These are phyloP conservation scores for Hirundo rustica DNA, from an alignment of 2,797 vertebrate species.

Conservation along the genomic window DNA sequence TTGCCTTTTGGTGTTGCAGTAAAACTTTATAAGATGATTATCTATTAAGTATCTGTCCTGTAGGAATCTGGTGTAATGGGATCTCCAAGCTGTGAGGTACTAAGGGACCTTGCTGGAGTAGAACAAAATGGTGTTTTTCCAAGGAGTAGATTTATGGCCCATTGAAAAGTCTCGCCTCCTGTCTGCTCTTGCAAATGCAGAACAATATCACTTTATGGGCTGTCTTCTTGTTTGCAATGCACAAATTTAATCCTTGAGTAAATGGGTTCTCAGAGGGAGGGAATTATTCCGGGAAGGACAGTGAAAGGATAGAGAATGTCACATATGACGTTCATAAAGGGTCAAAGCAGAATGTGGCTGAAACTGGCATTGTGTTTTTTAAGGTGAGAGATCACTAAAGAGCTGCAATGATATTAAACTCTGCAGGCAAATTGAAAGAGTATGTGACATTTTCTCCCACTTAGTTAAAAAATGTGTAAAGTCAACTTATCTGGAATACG, in stretches of 20 bases:
- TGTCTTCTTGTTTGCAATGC: conserved; percentile 15
- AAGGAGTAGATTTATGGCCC: not conserved
- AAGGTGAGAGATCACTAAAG: not conserved
- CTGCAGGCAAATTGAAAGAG: not conserved
- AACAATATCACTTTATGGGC: not conserved
- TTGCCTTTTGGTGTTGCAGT: conserved; percentile 2
- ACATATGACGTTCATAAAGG: not conserved
- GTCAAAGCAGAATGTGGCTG: not conserved
- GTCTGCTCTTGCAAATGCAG: not conserved
- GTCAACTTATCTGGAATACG: not conserved
- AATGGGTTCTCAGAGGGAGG: not conserved
- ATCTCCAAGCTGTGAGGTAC: not conserved
- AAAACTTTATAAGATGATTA: conserved; percentile 21
- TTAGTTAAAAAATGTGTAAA: not conserved
- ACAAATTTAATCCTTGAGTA: not conserved
- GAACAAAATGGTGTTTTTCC: not conserved
- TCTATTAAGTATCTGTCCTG: not conserved
- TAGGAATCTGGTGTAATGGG: conserved; percentile 7
- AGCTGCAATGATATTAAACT: not conserved
- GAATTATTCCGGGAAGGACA: not conserved
- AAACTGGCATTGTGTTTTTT: not conserved
- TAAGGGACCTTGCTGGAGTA: not conserved
- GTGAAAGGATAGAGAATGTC: not conserved
- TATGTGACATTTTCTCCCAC: not conserved
- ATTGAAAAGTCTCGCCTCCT: not conserved